Percentiles rank a stretch among this genome's conserved stretches.
phyloP scores from a whole-genome alignment of 1,140 invertebrate species.

The Drosophila repleta region DNA sequence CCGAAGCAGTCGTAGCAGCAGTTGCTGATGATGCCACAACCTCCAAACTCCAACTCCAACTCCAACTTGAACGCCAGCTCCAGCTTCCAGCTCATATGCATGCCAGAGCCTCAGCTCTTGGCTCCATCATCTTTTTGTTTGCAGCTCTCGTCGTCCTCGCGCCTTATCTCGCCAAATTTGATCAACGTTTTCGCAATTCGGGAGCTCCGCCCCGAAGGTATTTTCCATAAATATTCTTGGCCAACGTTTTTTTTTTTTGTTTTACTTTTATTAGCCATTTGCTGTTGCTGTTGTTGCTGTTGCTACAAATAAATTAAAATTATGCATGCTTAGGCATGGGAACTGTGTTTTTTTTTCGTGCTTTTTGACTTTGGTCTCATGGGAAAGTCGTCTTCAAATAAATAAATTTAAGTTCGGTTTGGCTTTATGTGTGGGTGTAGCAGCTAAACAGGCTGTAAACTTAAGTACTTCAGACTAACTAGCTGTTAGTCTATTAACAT shows the following conservation, averaged over 20 bases:
- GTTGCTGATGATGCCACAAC: slow-evolving; percentile 42
- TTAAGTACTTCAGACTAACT: slow-evolving; percentile 4
- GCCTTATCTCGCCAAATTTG: slow-evolving; percentile 79
- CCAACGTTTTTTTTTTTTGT: slow-evolving; percentile 35
- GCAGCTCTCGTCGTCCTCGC: slow-evolving; percentile 44
- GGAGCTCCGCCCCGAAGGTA: slow-evolving; percentile 82
- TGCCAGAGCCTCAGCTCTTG: slow-evolving; percentile 43
- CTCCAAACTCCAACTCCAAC: slow-evolving; percentile 21
- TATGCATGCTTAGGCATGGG: slow-evolving; percentile 80
- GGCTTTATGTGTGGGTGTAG: slow-evolving; percentile 28
- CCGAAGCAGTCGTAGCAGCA: slow-evolving; percentile 45
- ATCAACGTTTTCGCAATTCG: slow-evolving; percentile 83
- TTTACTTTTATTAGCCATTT: slow-evolving; percentile 76
- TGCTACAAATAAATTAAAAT: slow-evolving; percentile 82
- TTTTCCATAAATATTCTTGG: slow-evolving; percentile 77
- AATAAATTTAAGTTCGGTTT: slow-evolving; percentile 16
- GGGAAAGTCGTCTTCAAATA: slow-evolving; percentile 55
- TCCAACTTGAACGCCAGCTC: too few species aligned
- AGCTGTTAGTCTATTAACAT: slow-evolving; percentile 1
- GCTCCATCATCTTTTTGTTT: slow-evolving; percentile 23
- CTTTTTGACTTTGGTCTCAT: slow-evolving; percentile 24
- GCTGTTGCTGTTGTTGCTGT: slow-evolving; percentile 33
- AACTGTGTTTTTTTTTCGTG: slow-evolving; percentile 37
- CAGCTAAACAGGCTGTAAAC: slow-evolving; percentile 13
- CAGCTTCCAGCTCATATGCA: slow-evolving; percentile 69